These are phyloP conservation scores for Cantharis rustica DNA, from an alignment of 2,888 invertebrate genomes.

Conservation along the genomic window DNA sequence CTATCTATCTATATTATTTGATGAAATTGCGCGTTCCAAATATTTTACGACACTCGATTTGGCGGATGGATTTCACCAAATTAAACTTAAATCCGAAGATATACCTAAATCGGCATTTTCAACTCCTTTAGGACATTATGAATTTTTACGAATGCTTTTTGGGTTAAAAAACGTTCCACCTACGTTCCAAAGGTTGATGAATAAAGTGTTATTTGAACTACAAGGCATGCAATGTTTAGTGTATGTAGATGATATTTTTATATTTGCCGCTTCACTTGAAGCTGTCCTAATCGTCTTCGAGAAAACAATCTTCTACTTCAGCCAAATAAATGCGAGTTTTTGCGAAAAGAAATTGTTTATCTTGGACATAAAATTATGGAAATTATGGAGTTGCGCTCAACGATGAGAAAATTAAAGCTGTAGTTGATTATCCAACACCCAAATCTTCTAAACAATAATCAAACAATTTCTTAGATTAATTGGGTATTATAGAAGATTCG, in stretches of 20 bases:
- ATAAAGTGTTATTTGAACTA: background rate
- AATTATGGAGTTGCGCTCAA: too few species aligned
- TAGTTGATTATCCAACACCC: background rate
- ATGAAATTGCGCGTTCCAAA: background rate
- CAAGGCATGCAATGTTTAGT: background rate
- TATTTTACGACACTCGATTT: background rate
- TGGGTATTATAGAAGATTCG: background rate
- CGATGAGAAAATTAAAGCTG: background rate
- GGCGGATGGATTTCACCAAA: background rate
- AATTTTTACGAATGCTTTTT: background rate
- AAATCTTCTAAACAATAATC: background rate
- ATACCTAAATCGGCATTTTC: background rate
- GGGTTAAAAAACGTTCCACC: background rate
- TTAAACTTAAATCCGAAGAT: background rate
- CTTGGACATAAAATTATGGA: too few species aligned
- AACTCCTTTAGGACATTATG: background rate
- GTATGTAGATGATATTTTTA: background rate
- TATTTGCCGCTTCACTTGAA: too few species aligned
- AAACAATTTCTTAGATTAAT: background rate
- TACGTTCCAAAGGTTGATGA: too few species aligned
- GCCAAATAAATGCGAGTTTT: too few species aligned
- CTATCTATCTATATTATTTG: too few species aligned
- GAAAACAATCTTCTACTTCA: too few species aligned
- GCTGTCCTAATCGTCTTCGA: too few species aligned
- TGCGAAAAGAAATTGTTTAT: too few species aligned